phyloP scores from a whole-genome alignment of 1,140 invertebrate species.

The Drosophila murphyi region DNA sequence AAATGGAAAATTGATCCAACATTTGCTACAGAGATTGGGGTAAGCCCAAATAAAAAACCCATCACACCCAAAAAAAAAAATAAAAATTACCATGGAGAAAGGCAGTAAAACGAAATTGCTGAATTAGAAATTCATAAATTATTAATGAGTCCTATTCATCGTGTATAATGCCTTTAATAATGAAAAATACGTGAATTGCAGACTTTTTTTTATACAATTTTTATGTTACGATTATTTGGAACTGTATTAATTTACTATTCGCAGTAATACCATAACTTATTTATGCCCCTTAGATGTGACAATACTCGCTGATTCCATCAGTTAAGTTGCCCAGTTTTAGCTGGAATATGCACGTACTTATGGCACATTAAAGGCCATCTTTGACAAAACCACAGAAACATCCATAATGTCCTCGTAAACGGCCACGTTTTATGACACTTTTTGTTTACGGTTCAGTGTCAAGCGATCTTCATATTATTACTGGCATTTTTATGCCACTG shows the following conservation, averaged over 20 bases:
- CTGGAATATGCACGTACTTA: conserved; percentile 21
- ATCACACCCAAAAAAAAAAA: too few species aligned
- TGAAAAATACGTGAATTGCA: background rate
- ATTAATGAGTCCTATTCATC: too few species aligned
- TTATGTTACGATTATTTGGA: background rate
- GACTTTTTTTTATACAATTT: too few species aligned
- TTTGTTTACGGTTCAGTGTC: conserved; percentile 40
- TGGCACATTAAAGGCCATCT: conserved; percentile 56
- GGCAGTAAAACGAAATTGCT: too few species aligned
- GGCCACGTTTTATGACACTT: conserved; percentile 56
- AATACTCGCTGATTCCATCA: background rate
- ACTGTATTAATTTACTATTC: background rate
- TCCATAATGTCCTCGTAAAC: conserved; percentile 56
- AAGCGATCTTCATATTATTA: conserved; percentile 40
- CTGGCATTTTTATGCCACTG: conserved; percentile 4
- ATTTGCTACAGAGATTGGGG: too few species aligned
- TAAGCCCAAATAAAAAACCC: too few species aligned
- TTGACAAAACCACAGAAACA: conserved; percentile 27
- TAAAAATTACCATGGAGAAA: too few species aligned
- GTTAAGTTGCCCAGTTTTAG: background rate
- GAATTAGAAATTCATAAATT: too few species aligned
- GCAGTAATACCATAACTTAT: conserved; percentile 39
- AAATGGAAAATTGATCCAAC: too few species aligned
- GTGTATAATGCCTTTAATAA: background rate
- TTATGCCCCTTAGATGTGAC: conserved; percentile 47